Percentiles rank a stretch among this genome's conserved stretches.
phyloP scores from a whole-genome alignment of 37 sponge, comb jelly and placozoan species.

The Haliclona indistincta region DNA sequence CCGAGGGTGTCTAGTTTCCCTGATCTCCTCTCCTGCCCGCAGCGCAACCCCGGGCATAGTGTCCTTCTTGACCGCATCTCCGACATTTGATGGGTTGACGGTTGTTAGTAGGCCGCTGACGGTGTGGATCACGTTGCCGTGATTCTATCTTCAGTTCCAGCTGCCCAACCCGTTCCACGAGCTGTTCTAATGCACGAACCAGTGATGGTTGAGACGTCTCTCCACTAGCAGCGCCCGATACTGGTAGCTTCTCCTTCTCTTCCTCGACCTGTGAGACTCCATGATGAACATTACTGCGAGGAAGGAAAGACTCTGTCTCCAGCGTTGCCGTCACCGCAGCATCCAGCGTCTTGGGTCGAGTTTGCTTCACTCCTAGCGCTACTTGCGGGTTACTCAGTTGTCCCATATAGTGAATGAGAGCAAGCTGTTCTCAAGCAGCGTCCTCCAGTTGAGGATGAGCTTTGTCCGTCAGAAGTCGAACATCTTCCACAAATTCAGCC shows the following conservation, averaged over 20 bases:
- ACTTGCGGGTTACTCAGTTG: slow-evolving; percentile 22
- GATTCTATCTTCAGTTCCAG: no score
- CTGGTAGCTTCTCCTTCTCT: no score
- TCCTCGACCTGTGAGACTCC: no score
- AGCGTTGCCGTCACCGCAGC: slow-evolving; percentile 25
- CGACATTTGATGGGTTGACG: no score
- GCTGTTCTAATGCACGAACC: no score
- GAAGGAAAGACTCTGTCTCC: slow-evolving; percentile 31
- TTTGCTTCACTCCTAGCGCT: slow-evolving; percentile 22
- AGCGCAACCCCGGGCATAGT: slow-evolving; percentile 32
- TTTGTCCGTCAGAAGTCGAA: slow-evolving; percentile 12
- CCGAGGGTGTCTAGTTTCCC: slow-evolving; percentile 47
- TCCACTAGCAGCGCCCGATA: no score
- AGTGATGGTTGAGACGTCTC: no score
- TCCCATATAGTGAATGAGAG: slow-evolving; percentile 16
- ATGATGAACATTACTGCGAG: no score
- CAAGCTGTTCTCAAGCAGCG: slow-evolving; percentile 16
- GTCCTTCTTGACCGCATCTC: slow-evolving; percentile 35
- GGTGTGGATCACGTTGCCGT: no score
- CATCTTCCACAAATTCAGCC: slow-evolving; percentile 30
- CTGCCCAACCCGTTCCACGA: slow-evolving; percentile 16
- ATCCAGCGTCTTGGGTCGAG: slow-evolving; percentile 7
- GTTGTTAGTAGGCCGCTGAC: no score
- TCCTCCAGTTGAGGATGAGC: slow-evolving; percentile 24
- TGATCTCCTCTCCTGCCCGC: not conserved